Evolutionary conservation across 1,140 invertebrate species (phyloP).

Genomic region (Octopus bimaculoides): DNA sequence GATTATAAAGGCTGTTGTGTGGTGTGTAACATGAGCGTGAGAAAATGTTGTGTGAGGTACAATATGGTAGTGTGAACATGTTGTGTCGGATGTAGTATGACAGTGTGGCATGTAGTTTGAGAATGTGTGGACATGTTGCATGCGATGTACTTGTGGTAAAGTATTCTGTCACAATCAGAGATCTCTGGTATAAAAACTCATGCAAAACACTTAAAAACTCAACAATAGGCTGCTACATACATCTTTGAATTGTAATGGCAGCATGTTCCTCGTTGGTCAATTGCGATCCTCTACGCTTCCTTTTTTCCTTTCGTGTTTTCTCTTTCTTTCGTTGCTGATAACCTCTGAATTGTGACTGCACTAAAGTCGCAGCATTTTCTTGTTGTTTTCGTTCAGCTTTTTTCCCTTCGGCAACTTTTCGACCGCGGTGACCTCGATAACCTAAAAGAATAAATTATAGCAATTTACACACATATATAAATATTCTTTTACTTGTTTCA

Average conservation of each 20-base stretch:
- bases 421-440: slow-evolving; percentile 29
- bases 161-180: too few species aligned
- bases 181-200: too few species aligned
- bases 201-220: too few species aligned
- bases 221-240: slow-evolving; percentile 18
- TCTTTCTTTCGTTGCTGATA: slow-evolving; percentile 23
- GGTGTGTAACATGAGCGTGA: too few species aligned
- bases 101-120: too few species aligned
- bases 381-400: background rate
- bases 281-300: slow-evolving; percentile 14
- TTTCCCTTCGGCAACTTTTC: slow-evolving; percentile 21
- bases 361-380: slow-evolving; percentile 25
- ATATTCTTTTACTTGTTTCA: too few species aligned
- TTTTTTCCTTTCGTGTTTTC: slow-evolving; percentile 23
- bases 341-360: slow-evolving; percentile 35
- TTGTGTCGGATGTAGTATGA: too few species aligned
- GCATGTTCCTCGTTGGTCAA: slow-evolving; percentile 14
- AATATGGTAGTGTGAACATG: too few species aligned
- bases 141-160: too few species aligned
- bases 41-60: too few species aligned
- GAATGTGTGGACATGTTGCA: too few species aligned
- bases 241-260: slow-evolving; percentile 38
- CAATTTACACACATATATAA: background rate
- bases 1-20: too few species aligned
- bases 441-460: slow-evolving; percentile 27